A percentile compares a stretch with the other conserved stretches of the same genome.
Conservation (phyloP, 2,888 invertebrate species). For the Drosophila kanekoi region DNA sequence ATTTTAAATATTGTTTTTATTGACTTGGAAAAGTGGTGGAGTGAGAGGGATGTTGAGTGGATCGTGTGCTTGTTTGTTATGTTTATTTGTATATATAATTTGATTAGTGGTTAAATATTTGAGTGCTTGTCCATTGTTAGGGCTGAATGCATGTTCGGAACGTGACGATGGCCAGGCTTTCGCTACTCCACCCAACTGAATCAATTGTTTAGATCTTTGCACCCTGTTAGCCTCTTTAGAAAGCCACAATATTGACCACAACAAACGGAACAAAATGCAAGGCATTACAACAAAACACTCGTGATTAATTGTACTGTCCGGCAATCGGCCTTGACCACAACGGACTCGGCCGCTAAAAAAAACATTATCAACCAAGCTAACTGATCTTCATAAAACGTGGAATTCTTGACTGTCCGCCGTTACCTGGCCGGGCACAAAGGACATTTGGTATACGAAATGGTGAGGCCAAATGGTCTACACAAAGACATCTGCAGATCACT, state of each 20-base stretch:
- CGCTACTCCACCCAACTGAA: conserved; percentile 9
- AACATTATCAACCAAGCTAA: conserved; percentile 8
- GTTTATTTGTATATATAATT: conserved; percentile 59
- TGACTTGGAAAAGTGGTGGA: conserved; percentile 52
- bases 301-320: conserved; percentile 64
- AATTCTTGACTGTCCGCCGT: conserved; percentile 13
- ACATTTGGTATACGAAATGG: conserved; percentile 40
- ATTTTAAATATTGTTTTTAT: conserved; percentile 71
- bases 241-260: conserved; percentile 76
- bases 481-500: conserved; percentile 71
- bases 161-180: background rate
- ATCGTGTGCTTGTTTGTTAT: conserved; percentile 40
- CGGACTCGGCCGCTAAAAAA: conserved; percentile 29
- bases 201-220: conserved; percentile 20
- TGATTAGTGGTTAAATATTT: conserved; percentile 65
- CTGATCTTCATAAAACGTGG: conserved; percentile 33
- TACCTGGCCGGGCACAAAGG: conserved; percentile 51
- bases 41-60: conserved; percentile 65
- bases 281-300: conserved; percentile 7
- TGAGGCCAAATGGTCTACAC: conserved; percentile 21
- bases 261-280: conserved; percentile 26
- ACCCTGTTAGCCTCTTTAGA: conserved; percentile 41
- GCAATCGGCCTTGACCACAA: conserved; percentile 45
- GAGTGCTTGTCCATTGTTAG: conserved; percentile 26
- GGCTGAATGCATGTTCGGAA: conserved; percentile 18